Evolutionary conservation across 1,140 invertebrate genomes (phyloP).

Genomic region (Stegodyphus mimosarum): DNA sequence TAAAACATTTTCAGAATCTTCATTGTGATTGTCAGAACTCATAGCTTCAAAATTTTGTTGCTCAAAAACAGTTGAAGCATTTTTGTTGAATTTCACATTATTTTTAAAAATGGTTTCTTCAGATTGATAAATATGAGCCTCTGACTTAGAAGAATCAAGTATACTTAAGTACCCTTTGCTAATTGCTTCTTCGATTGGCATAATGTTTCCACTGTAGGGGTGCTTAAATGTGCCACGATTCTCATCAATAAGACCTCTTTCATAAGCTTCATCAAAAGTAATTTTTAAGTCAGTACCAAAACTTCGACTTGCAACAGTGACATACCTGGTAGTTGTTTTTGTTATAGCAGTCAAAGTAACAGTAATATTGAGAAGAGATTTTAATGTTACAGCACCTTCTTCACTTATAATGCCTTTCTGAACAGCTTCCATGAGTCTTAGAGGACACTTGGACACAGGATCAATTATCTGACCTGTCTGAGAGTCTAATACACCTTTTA

Average conservation of each 20-base stretch:
- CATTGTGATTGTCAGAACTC: too few relatives aligned
- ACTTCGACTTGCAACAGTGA: slow-evolving; percentile 77
- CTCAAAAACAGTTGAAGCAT: background rate
- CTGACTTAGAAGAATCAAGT: slow-evolving; percentile 9
- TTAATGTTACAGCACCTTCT: slow-evolving; percentile 85
- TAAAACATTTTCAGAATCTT: too few relatives aligned
- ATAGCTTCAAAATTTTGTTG: background rate
- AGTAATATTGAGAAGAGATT: slow-evolving; percentile 84
- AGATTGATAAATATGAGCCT: slow-evolving; percentile 30
- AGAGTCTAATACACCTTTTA: slow-evolving; percentile 84
- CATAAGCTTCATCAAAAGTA: slow-evolving; percentile 81
- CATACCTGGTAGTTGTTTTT: slow-evolving; percentile 82
- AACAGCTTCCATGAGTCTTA: slow-evolving; percentile 87
- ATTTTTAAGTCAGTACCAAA: slow-evolving; percentile 74
- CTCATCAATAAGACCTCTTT: slow-evolving; percentile 84
- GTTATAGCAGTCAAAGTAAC: slow-evolving; percentile 86
- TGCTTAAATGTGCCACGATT: slow-evolving; percentile 82
- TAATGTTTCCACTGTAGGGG: slow-evolving; percentile 78
- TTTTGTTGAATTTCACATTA: slow-evolving; percentile 23
- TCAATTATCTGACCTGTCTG: slow-evolving; percentile 87
- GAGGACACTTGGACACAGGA: slow-evolving; percentile 77
- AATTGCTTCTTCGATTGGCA: slow-evolving; percentile 85
- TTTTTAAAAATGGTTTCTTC: slow-evolving; percentile 51
- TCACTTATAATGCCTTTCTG: slow-evolving; percentile 84
- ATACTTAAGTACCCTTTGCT: slow-evolving; percentile 66